Evolutionary conservation across 2,113 vertebrate species (phyloP).

Genomic region (Eupsittula cactorum): DNA sequence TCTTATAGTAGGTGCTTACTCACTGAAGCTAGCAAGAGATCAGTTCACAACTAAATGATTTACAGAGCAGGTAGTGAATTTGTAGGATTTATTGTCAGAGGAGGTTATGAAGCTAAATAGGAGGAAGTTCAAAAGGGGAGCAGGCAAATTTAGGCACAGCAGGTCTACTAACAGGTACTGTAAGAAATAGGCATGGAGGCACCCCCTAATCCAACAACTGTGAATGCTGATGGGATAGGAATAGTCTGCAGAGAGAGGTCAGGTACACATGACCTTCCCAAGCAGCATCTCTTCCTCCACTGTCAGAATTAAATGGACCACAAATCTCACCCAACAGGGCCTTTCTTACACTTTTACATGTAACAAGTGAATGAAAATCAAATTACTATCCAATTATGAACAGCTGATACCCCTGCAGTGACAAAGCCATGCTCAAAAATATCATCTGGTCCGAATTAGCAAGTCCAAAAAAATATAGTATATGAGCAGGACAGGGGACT

Average conservation of each 20-base stretch:
- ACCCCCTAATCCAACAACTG: neutral
- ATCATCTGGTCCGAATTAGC: neutral
- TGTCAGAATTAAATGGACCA: neutral
- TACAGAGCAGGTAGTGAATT: neutral
- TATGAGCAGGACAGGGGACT: neutral
- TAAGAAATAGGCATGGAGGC: neutral
- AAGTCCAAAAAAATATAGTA: neutral
- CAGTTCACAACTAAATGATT: neutral
- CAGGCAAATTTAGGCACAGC: neutral
- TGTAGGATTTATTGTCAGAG: neutral
- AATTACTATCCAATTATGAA: fast-evolving
- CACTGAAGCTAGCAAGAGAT: neutral
- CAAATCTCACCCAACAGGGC: neutral
- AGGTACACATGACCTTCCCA: neutral
- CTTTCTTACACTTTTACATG: neutral
- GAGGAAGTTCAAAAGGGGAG: neutral
- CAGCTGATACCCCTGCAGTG: neutral
- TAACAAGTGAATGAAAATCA: neutral
- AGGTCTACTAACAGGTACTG: neutral
- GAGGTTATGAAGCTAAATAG: neutral
- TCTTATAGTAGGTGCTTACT: neutral
- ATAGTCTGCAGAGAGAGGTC: neutral
- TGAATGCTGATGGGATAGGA: neutral
- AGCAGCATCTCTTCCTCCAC: neutral
- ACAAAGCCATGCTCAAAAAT: neutral